Conservation (phyloP, 2,113 vertebrate genomes). For the Pachycephala philippinensis region DNA sequence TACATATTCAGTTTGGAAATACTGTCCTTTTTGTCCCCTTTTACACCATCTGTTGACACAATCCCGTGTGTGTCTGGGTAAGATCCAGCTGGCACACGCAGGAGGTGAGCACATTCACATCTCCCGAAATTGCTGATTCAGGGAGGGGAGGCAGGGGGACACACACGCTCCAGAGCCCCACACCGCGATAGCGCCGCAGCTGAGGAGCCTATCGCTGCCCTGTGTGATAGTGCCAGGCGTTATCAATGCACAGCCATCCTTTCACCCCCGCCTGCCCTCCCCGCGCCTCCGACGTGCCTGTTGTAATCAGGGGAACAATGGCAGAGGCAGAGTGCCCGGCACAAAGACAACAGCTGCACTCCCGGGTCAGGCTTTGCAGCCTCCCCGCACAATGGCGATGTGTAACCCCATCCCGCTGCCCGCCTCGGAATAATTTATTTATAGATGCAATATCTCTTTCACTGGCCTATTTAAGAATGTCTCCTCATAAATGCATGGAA, state of each 20-base stretch:
- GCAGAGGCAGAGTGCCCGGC: constrained; percentile 73
- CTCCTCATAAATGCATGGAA: constrained; percentile 73
- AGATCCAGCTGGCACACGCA: constrained; percentile 64
- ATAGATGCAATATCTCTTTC: constrained; percentile 73
- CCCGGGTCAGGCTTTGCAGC: constrained; percentile 55
- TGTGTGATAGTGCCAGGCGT: constrained; percentile 34
- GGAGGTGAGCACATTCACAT: constrained; percentile 12
- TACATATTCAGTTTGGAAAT: constrained; percentile 46
- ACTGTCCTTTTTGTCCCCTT: constrained; percentile 26
- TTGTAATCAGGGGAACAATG: constrained; percentile 74
- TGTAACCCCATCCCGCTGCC: constrained; percentile 65
- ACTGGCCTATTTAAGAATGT: constrained; percentile 60
- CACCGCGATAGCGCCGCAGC: background rate
- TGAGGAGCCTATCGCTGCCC: constrained; percentile 2
- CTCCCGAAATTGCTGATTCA: constrained; percentile 23
- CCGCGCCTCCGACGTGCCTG: constrained; percentile 28
- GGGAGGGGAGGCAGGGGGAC: background rate
- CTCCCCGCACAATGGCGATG: constrained; percentile 53
- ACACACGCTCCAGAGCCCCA: background rate
- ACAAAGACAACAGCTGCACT: constrained; percentile 83
- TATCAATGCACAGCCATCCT: constrained; percentile 55
- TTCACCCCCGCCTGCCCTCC: background rate
- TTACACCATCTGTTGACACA: constrained; percentile 71
- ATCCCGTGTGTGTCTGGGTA: background rate
- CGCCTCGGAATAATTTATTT: constrained; percentile 78